Percentiles rank a stretch among this genome's conserved stretches.
phyloP scores from a whole-genome alignment of 2,113 vertebrate genomes.

The Nestor notabilis region DNA sequence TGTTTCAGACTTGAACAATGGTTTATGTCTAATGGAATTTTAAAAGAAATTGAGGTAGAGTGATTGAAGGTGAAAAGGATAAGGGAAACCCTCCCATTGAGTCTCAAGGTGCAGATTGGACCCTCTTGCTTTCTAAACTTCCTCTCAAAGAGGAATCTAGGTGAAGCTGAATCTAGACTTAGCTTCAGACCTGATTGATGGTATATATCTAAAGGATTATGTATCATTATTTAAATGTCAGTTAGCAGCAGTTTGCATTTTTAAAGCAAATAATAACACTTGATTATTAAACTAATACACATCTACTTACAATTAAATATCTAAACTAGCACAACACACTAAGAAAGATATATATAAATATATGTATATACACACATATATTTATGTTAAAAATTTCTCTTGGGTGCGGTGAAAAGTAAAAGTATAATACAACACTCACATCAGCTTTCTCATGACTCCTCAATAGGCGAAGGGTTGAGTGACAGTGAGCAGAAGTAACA shows the following conservation, averaged over 20 bases:
- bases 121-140: too few relatives aligned
- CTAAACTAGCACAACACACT: neutral
- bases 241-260: neutral
- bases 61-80: too few relatives aligned
- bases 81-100: too few relatives aligned
- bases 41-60: too few relatives aligned
- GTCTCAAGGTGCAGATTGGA: too few relatives aligned
- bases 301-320: neutral
- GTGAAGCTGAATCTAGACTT: neutral
- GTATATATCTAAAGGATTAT: neutral
- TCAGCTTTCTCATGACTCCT: neutral
- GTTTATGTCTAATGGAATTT: neutral
- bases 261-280: neutral
- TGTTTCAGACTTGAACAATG: neutral
- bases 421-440: neutral
- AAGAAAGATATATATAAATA: neutral
- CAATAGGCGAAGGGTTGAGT: neutral
- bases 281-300: neutral
- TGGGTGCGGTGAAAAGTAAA: neutral
- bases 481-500: neutral
- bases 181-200: neutral
- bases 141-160: neutral
- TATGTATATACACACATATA: too few relatives aligned
- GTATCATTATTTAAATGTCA: neutral
- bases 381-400: neutral